These are phyloP conservation scores for Hippocampus mohnikei DNA, from an alignment of 2,113 vertebrate genomes.

Conservation along the genomic window DNA sequence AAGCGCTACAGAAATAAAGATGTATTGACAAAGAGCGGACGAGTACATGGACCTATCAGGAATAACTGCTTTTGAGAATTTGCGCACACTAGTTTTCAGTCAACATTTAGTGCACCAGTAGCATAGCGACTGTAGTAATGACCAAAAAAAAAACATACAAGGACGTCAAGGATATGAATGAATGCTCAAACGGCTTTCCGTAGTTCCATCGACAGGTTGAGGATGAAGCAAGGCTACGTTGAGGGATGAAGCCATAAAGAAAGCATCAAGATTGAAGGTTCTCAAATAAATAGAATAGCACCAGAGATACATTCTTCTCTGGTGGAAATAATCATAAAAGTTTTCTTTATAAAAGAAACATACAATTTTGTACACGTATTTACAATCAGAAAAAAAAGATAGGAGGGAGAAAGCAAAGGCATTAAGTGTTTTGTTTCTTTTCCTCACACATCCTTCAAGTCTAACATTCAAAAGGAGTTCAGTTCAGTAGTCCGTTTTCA, in stretches of 20 bases:
- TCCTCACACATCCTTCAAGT: constrained; percentile 31
- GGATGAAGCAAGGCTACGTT: neutral
- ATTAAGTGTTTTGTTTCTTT: constrained; percentile 52
- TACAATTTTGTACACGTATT: constrained; percentile 67
- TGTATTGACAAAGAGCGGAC: no score
- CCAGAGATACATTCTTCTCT: constrained; percentile 61
- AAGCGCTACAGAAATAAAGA: no score
- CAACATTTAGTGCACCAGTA: no score
- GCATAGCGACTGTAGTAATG: neutral
- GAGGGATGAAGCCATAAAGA: constrained; percentile 9
- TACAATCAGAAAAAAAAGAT: constrained; percentile 39
- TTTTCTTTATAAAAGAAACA: constrained; percentile 82
- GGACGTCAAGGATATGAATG: neutral
- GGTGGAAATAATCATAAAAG: constrained; percentile 66
- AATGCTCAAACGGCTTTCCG: neutral
- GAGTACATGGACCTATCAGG: no score
- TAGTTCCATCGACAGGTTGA: neutral
- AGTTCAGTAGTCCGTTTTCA: constrained; percentile 34
- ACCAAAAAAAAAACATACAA: neutral
- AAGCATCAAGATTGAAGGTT: constrained; percentile 2
- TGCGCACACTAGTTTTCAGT: no score
- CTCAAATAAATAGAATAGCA: constrained; percentile 39
- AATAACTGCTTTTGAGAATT: no score
- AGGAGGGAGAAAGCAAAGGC: constrained; percentile 50
- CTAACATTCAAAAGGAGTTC: constrained; percentile 35